Conservation (phyloP, 2,888 invertebrate genomes). For the Lasioglossum marginatum region DNA sequence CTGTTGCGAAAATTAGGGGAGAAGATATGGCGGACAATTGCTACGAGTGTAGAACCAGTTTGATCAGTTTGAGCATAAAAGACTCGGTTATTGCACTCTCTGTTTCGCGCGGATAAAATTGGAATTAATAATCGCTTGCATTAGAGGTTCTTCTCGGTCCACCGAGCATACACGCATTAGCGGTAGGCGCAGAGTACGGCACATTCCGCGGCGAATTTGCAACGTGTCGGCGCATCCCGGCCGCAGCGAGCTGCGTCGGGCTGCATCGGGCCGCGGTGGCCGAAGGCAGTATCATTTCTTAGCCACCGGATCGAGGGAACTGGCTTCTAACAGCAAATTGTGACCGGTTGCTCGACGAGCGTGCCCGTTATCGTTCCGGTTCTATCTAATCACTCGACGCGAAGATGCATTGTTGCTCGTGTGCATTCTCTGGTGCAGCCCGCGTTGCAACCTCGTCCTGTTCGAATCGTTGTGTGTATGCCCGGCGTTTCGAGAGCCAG, state of each 20-base stretch:
- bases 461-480: neutral
- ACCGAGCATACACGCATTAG: constrained; percentile 28
- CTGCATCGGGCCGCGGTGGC: constrained; percentile 11
- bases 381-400: constrained; percentile 79
- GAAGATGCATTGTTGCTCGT: constrained; percentile 78
- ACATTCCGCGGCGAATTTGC: constrained; percentile 60
- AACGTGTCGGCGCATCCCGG: constrained; percentile 58
- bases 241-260: neutral
- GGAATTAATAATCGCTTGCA: neutral
- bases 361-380: constrained; percentile 58
- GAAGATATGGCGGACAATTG: neutral
- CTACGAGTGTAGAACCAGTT: neutral
- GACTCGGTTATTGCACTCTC: neutral
- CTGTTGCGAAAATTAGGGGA: neutral
- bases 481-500: neutral
- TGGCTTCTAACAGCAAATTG: constrained; percentile 40
- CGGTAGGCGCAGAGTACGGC: constrained; percentile 26
- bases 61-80: neutral
- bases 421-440: constrained; percentile 56
- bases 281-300: constrained; percentile 49
- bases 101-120: neutral
- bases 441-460: constrained; percentile 71
- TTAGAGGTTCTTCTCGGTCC: constrained; percentile 5
- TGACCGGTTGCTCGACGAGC: constrained; percentile 48
- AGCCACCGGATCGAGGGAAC: constrained; percentile 44